Evolutionary conservation across 2,888 invertebrate genomes (phyloP).

Genomic region (Hypolimnas misippus): DNA sequence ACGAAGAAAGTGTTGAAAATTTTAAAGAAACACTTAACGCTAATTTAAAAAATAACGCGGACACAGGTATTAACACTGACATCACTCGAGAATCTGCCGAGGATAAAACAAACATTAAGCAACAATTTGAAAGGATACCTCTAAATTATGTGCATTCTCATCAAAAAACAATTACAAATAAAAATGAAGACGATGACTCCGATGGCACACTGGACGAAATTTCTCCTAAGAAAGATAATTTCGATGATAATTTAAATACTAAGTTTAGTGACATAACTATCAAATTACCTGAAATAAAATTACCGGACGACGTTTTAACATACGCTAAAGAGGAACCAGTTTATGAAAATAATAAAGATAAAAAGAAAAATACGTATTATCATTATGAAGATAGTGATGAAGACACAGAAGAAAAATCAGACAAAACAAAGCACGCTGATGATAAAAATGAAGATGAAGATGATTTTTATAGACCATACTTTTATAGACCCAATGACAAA

Average conservation of each 20-base stretch:
- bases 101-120: conserved; percentile 62
- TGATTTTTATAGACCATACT: conserved; percentile 40
- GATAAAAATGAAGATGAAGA: conserved; percentile 45
- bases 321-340: conserved; percentile 58
- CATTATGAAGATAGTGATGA: conserved; percentile 53
- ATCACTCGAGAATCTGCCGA: conserved; percentile 21
- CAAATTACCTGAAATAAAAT: conserved; percentile 75
- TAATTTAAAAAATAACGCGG: conserved; percentile 36
- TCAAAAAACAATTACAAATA: conserved; percentile 40
- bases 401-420: conserved; percentile 35
- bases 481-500: conserved; percentile 34
- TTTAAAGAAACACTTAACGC: conserved; percentile 20
- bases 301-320: conserved; percentile 75
- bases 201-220: conserved; percentile 59
- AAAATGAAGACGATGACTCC: conserved; percentile 40
- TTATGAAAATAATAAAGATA: conserved; percentile 48
- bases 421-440: conserved; percentile 34
- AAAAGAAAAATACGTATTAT: conserved; percentile 50
- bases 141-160: conserved; percentile 68
- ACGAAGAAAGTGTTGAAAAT: conserved; percentile 46
- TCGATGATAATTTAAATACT: conserved; percentile 69
- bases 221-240: conserved; percentile 55
- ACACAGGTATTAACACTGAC: conserved; percentile 51
- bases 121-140: conserved; percentile 78
- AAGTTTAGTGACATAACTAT: conserved; percentile 73